Percentiles rank a stretch among this genome's conserved stretches.
These are phyloP conservation scores for Picus viridis DNA, from an alignment of 2,797 vertebrate species.

Conservation along the genomic window DNA sequence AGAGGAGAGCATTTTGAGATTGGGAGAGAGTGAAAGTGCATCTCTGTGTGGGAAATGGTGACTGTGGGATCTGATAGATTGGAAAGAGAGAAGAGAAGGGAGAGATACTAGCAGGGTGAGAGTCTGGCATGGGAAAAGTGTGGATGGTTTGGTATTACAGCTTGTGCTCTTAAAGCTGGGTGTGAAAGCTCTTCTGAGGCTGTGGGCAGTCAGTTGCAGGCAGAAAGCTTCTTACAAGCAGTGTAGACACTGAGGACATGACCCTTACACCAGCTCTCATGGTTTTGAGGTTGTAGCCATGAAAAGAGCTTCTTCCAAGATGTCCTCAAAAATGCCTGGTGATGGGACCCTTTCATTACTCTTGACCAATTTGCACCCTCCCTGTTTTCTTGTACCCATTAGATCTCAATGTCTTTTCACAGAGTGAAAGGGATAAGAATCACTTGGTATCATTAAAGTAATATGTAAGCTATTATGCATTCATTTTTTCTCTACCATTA, in stretches of 20 bases:
- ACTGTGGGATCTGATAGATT: neutral
- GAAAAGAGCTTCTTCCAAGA: neutral
- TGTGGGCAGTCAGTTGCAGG: accelerated
- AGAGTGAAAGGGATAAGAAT: neutral
- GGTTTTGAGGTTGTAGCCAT: neutral
- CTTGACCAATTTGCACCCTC: neutral
- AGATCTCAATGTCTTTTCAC: neutral
- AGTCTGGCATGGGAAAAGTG: accelerated
- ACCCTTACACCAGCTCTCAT: neutral
- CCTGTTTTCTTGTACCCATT: neutral
- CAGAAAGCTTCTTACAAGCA: neutral
- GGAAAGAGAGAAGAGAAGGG: neutral
- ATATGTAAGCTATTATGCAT: neutral
- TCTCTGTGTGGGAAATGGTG: neutral
- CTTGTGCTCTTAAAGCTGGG: neutral
- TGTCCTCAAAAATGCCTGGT: neutral
- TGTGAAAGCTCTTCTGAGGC: neutral
- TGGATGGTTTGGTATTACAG: neutral
- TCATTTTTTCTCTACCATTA: neutral
- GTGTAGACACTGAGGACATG: neutral
- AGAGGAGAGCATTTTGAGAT: neutral
- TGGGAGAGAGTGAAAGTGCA: neutral
- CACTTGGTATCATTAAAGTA: neutral
- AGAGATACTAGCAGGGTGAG: neutral
- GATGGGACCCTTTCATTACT: neutral